A percentile compares a stretch with the other conserved stretches of the same genome.
These are phyloP conservation scores for Tanytarsus gracilentus DNA, from an alignment of 2,888 invertebrate species.

Conservation along the genomic window DNA sequence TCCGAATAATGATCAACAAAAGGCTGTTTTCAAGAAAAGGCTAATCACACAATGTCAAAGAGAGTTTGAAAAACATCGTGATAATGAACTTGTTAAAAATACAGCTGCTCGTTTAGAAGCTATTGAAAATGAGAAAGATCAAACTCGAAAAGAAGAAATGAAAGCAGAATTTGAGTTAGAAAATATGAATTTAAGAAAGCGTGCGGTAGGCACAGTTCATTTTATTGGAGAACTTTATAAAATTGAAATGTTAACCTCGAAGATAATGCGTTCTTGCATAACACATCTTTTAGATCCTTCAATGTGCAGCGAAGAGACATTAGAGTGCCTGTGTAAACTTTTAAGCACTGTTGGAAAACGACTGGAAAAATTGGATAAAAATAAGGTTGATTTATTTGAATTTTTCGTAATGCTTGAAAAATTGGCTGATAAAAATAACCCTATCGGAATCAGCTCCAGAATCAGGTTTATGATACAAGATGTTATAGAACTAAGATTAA, in stretches of 20 bases:
- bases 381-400: background rate
- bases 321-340: slow-evolving; percentile 88
- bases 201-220: slow-evolving; percentile 84
- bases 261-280: slow-evolving; percentile 83
- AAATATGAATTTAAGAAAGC: slow-evolving; percentile 65
- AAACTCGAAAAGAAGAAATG: slow-evolving; percentile 63
- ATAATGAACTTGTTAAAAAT: slow-evolving; percentile 36
- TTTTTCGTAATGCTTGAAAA: background rate
- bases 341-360: slow-evolving; percentile 85
- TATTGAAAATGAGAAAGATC: slow-evolving; percentile 19
- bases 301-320: slow-evolving; percentile 67
- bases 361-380: slow-evolving; percentile 47
- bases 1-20: slow-evolving; percentile 7
- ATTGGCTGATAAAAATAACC: slow-evolving; percentile 14
- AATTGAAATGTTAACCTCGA: slow-evolving; percentile 75
- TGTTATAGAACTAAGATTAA: slow-evolving; percentile 75
- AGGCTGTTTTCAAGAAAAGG: slow-evolving; percentile 55
- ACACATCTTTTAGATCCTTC: slow-evolving; percentile 61
- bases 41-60: slow-evolving; percentile 73
- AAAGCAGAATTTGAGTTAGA: slow-evolving; percentile 60
- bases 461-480: slow-evolving; percentile 72
- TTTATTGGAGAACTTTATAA: slow-evolving; percentile 85
- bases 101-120: slow-evolving; percentile 9
- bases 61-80: slow-evolving; percentile 72
- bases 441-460: slow-evolving; percentile 16